Conservation (phyloP, 2,888 invertebrate genomes). For the Himalopsyche tibetana region DNA sequence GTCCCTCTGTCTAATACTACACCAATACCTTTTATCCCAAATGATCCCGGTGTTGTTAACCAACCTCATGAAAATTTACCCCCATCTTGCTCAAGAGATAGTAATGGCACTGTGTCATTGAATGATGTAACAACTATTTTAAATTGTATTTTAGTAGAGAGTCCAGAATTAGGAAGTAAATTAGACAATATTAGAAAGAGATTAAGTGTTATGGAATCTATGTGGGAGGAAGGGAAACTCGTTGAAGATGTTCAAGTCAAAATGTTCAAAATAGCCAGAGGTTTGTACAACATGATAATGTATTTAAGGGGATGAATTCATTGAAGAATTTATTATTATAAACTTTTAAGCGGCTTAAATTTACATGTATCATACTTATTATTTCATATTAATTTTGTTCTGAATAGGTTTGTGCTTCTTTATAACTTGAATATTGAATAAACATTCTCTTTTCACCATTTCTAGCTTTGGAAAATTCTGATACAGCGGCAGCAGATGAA, state of each 20-base stretch:
- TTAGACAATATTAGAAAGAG: conserved; percentile 77
- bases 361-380: too few species aligned
- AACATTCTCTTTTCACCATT: neutral
- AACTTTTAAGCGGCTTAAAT: too few species aligned
- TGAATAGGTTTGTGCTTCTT: neutral
- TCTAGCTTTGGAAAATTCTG: conserved; percentile 75
- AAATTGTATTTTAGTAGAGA: conserved; percentile 69
- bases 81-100: neutral
- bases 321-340: too few species aligned
- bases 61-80: neutral
- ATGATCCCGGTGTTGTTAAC: neutral
- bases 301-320: too few species aligned
- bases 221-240: conserved; percentile 78
- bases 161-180: conserved; percentile 73
- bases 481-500: conserved; percentile 76
- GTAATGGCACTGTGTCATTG: conserved; percentile 45
- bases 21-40: neutral
- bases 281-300: conserved; percentile 69
- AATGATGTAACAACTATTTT: conserved; percentile 60
- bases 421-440: neutral
- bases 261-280: conserved; percentile 77
- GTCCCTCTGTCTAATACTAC: conserved; percentile 66
- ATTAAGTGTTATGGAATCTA: conserved; percentile 76
- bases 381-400: neutral
- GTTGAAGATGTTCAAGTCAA: conserved; percentile 73